A percentile compares a stretch with the other conserved stretches of the same genome.
These are phyloP conservation scores for Chionomys nivalis DNA, from an alignment of 2,113 vertebrate species.

Conservation along the genomic window DNA sequence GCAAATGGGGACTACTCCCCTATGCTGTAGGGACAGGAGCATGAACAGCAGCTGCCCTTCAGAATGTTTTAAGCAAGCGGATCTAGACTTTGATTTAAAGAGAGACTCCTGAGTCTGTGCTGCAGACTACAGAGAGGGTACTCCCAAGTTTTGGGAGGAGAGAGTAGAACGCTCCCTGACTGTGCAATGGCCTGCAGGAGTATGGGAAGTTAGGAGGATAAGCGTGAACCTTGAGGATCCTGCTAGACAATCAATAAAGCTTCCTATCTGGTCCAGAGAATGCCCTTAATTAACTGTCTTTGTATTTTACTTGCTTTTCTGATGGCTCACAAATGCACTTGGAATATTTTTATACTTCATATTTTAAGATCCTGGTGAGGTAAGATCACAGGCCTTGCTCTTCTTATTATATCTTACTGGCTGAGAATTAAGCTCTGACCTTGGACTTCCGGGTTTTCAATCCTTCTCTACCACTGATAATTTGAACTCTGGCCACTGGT, in stretches of 20 bases:
- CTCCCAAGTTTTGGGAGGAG: not conserved
- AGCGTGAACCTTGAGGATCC: not conserved
- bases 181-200: not conserved
- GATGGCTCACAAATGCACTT: slow-evolving; percentile 36
- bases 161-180: not conserved
- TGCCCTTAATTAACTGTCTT: not conserved
- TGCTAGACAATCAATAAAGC: not conserved
- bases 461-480: not conserved
- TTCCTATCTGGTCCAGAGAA: not conserved
- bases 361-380: slow-evolving; percentile 48
- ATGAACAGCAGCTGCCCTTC: not conserved
- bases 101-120: not conserved
- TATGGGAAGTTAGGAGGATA: not conserved
- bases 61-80: not conserved
- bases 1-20: not conserved
- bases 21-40: not conserved
- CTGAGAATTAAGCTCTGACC: slow-evolving; percentile 34
- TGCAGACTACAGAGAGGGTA: not conserved
- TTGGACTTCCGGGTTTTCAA: slow-evolving; percentile 16
- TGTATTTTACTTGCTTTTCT: slow-evolving; percentile 9
- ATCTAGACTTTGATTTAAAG: not conserved
- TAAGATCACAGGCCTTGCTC: not conserved
- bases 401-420: not conserved
- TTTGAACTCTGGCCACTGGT: not conserved
- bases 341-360: slow-evolving; percentile 34